A percentile compares a stretch with the other conserved stretches of the same genome.
Conservation (phyloP, 2,888 invertebrate genomes). For the Lepidochrysops patricia region DNA sequence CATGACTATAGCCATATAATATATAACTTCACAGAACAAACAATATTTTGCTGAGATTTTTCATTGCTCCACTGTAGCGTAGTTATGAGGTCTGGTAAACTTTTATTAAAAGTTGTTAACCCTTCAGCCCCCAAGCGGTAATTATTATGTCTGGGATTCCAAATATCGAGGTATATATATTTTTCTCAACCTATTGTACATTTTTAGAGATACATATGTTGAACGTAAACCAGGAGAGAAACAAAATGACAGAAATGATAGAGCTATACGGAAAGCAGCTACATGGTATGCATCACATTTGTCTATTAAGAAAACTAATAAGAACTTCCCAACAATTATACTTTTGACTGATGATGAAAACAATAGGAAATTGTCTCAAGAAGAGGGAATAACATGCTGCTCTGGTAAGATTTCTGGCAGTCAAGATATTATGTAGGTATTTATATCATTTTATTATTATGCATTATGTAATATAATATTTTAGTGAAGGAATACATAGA, state of each 20-base stretch:
- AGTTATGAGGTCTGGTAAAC: no score
- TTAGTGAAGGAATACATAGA: constrained; percentile 84
- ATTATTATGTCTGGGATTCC: no score
- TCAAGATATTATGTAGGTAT: constrained; percentile 10
- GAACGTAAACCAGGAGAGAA: constrained; percentile 87
- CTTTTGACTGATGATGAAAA: constrained; percentile 89
- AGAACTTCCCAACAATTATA: constrained; percentile 75
- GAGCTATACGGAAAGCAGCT: constrained; percentile 88
- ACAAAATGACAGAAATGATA: constrained; percentile 92
- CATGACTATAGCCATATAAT: no score
- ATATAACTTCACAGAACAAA: no score
- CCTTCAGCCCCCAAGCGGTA: no score
- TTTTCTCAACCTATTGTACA: no score
- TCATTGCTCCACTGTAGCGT: background rate
- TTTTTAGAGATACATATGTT: constrained; percentile 87
- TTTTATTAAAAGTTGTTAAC: no score
- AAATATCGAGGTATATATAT: no score
- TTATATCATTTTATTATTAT: background rate
- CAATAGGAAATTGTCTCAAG: constrained; percentile 81
- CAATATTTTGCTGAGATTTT: no score
- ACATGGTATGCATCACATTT: constrained; percentile 90
- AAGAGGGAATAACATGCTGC: constrained; percentile 80
- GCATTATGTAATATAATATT: constrained; percentile 21
- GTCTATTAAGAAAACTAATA: constrained; percentile 38
- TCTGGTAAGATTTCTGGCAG: constrained; percentile 72